Evolutionary conservation across 2,888 invertebrate species (phyloP).

Genomic region (Corythucha ciliata): DNA sequence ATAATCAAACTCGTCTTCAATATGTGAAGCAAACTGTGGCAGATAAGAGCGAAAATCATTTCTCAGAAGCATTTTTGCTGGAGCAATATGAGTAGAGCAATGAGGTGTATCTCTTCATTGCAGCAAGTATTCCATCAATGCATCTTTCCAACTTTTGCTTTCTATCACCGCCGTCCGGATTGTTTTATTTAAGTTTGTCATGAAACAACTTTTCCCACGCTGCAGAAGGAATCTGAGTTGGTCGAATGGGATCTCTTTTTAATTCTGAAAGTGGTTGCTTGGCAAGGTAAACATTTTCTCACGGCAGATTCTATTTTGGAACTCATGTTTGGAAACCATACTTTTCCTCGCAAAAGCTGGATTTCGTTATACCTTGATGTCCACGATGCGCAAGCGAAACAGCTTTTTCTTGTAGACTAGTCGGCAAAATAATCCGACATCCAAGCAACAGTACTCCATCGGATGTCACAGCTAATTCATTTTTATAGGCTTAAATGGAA

Average conservation of each 20-base stretch:
- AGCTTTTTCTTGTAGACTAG: background rate
- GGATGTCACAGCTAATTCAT: background rate
- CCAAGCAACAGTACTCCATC: background rate
- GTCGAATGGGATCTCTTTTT: background rate
- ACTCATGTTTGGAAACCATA: background rate
- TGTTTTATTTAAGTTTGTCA: no score
- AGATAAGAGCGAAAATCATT: no score
- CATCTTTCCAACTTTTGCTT: no score
- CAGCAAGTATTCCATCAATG: no score
- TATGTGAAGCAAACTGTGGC: no score
- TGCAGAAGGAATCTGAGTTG: background rate
- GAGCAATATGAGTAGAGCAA: no score
- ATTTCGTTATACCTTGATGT: constrained; percentile 4
- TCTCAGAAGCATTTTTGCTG: no score
- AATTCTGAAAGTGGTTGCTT: background rate
- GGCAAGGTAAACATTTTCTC: background rate
- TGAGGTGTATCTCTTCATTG: no score
- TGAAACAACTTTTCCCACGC: constrained; percentile 9
- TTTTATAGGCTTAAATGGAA: no score
- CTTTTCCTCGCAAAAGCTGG: background rate
- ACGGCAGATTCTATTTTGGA: background rate
- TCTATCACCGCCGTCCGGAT: no score
- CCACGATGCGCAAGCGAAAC: background rate
- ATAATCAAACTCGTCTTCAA: no score
- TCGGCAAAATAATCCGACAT: background rate